Percentiles rank a stretch among this genome's conserved stretches.
Evolutionary conservation across 2,888 invertebrate species (phyloP).

Genomic region (Gandaritis pyraliata): DNA sequence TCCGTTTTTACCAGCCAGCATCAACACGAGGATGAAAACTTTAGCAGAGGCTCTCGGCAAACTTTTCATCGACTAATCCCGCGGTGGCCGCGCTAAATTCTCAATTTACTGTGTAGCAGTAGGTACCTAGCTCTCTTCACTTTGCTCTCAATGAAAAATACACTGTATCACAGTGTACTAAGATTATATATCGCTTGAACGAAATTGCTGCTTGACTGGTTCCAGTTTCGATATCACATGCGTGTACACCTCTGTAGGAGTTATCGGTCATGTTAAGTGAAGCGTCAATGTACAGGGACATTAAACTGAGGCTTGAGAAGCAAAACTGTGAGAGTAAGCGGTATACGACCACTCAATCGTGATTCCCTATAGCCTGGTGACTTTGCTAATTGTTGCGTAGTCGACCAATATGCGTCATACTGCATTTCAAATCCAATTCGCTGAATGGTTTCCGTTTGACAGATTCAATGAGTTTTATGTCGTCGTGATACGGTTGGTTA

Average conservation of each 20-base stretch:
- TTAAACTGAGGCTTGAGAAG: neutral
- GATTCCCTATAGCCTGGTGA: neutral
- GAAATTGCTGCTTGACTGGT: neutral
- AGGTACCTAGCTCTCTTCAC: constrained; percentile 27
- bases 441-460: neutral
- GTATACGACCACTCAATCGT: neutral
- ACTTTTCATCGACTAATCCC: constrained; percentile 78
- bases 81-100: constrained; percentile 73
- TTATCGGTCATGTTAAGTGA: neutral
- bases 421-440: neutral
- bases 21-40: constrained; percentile 80
- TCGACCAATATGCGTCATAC: neutral
- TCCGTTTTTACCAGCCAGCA: constrained; percentile 48
- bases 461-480: neutral
- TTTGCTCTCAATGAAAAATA: constrained; percentile 1
- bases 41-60: constrained; percentile 57
- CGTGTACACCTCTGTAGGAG: neutral
- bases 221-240: neutral
- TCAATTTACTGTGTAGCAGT: constrained; percentile 76
- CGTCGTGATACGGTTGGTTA: neutral
- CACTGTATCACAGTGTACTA: neutral
- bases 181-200: neutral
- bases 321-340: constrained; percentile 4
- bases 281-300: neutral
- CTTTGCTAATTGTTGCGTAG: neutral